Evolutionary conservation across 2,797 vertebrate genomes (phyloP), one percentile per base, ranked within the genome.

Genomic region (Diplodus puntazzo): DNA sequence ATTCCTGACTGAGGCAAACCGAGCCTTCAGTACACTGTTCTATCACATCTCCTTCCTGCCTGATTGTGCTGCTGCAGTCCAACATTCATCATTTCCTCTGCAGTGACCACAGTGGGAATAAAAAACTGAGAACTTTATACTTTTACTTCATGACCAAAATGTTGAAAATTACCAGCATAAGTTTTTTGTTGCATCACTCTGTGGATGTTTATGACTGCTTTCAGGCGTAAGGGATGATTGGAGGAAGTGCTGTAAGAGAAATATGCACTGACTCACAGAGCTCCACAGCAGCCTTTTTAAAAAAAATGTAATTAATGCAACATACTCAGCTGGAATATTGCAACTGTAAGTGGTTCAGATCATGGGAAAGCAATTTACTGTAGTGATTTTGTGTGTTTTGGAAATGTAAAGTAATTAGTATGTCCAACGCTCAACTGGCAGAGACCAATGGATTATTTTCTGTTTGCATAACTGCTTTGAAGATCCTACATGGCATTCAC

Each of bases 121-220:
- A 39, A 67, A 68, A 75, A 46, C 58, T n/a, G 69, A 79, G 25
- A 34, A 66, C 43, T 82, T 71, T 49, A 60, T 23, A 21, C 11
- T 79, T 77, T 58, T n/a, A 76, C 68, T 66, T 75, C 9, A 46
- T 45, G 66, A 54, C 54, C 20, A 53, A 67, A 57, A 69, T 59
- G 30, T 66, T 72, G 30, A 75, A 80, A 91, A 82, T 78, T 70
- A 73, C 60, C 59, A 61, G 43, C 21, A 17, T 65, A 62, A 57
- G 46, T 77, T 58, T 75, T 82, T 50, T 68, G 43, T 81, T 87
- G 70, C 78, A 82, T 79, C 67, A 73, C 21, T 59, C 34, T 16
- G 16, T 78, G 45, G 53, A 61, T 82, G 84, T 90, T 82, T 83
- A 69, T 81, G 76, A 70, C 71, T 82, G 58, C 88, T 88, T 58